Base-by-base conservation (phyloP, 1,140 invertebrate genomes). In the Euura lappo region DNA sequence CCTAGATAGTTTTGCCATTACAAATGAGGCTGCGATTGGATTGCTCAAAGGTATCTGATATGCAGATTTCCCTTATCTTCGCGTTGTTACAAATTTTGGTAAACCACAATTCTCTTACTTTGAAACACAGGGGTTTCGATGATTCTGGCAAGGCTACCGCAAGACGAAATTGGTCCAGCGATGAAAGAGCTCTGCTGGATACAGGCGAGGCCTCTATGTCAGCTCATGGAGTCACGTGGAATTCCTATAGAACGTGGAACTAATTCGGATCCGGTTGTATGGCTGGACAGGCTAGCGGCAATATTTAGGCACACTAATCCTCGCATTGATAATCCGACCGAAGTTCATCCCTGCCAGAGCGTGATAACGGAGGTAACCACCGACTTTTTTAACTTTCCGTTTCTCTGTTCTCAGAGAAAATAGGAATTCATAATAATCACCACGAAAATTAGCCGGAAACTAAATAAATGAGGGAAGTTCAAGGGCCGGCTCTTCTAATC, bases 221-320 rank as follows among this genome's bases (percentile, higher is more conserved):
- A 90, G 75, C 81, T 94, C 72, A 84, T 92, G 67, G 86, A 91
- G 76, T 84, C 87, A 46, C 84, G 83, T 78, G 77, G 79, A 3
- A 75, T 83, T 44, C 81, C 84, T 2, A 74, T 86, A 5, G 81
- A 83, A 46, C 80, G 81, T 80, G 88, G 87, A 69, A 87, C 85
- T 10, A 89, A 92, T 78, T 89, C 86, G 51, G 97, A 99, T 90
- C 97, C 97, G n/a, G 92, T 93, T 42, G 88, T 96, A 73, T 99
- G 97, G 96, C 88, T 99, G 64, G 97, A 99, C 89, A 90, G 97
- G 79, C 88, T 99, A 72, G 93, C 97, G 28, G 93, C 95, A 65
- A 92, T 99, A 75, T 98, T 99, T 86, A 92, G 94, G 74, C 91
- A 95, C 85, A 92, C 93, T 64, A 92, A 91, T 85, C 91, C 92